Conservation (phyloP, 1,140 invertebrate genomes). For the Rhynchophorus ferrugineus region DNA sequence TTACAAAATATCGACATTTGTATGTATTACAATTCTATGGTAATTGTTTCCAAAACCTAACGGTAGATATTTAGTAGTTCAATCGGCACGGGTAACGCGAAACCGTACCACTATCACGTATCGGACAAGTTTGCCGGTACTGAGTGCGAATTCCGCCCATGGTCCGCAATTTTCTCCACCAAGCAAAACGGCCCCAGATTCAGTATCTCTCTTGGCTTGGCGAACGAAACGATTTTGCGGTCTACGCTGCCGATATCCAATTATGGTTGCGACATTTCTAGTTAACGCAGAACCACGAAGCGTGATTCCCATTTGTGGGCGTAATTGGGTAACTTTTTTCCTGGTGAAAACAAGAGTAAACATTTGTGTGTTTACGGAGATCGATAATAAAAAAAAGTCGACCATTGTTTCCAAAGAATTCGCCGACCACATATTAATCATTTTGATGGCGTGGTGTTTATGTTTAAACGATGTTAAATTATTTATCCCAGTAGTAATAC, state of each 20-base stretch:
- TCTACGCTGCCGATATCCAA: constrained; percentile 1
- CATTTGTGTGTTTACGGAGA: too few relatives aligned
- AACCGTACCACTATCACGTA: background rate
- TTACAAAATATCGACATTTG: too few relatives aligned
- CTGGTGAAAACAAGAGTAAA: constrained; percentile 2
- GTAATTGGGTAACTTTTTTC: constrained; percentile 9
- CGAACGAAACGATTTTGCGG: constrained; percentile 1
- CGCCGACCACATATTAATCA: too few relatives aligned
- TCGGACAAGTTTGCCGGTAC: background rate
- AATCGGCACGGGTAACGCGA: background rate
- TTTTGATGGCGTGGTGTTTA: too few relatives aligned
- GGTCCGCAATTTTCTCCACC: background rate
- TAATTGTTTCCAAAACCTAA: too few relatives aligned
- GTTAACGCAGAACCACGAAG: constrained; percentile 5
- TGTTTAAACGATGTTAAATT: too few relatives aligned
- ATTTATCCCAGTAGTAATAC: too few relatives aligned
- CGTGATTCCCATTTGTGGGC: constrained; percentile 6
- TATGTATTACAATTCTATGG: too few relatives aligned
- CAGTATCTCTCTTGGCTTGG: constrained; percentile 1
- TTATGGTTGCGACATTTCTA: constrained; percentile 5
- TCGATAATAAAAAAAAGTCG: too few relatives aligned
- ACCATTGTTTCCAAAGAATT: too few relatives aligned
- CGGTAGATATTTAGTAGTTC: too few relatives aligned
- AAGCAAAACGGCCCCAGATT: constrained; percentile 4
- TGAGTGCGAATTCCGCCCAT: background rate